Evolutionary conservation across 2,888 invertebrate genomes (phyloP).

Genomic region (Aphidius colemani): DNA sequence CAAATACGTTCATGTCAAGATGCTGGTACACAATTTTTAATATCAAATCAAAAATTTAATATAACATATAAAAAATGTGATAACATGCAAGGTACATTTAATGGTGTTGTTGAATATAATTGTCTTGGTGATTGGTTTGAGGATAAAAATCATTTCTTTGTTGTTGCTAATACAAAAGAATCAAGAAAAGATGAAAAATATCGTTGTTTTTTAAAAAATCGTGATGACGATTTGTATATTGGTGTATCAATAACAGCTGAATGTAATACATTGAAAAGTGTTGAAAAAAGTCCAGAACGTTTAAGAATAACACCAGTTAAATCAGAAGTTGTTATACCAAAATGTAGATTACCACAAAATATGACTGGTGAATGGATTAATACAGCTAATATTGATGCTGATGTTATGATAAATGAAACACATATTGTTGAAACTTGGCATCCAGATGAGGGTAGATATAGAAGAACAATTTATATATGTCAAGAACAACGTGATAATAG

Average conservation of each 20-base stretch:
- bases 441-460: slow-evolving; percentile 87
- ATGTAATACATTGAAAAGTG: slow-evolving; percentile 89
- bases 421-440: slow-evolving; percentile 95
- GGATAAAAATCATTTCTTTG: slow-evolving; percentile 94
- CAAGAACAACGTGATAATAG: slow-evolving; percentile 88
- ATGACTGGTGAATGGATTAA: slow-evolving; percentile 96
- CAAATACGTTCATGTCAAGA: slow-evolving; percentile 93
- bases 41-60: slow-evolving; percentile 95
- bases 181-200: slow-evolving; percentile 94
- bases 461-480: slow-evolving; percentile 91
- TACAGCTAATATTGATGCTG: slow-evolving; percentile 95
- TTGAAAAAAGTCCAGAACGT: slow-evolving; percentile 91
- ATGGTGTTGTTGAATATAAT: slow-evolving; percentile 89
- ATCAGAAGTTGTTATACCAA: slow-evolving; percentile 86
- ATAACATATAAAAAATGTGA: slow-evolving; percentile 90
- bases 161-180: slow-evolving; percentile 95
- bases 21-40: slow-evolving; percentile 92
- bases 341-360: slow-evolving; percentile 91
- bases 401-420: slow-evolving; percentile 91
- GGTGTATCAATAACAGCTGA: slow-evolving; percentile 93
- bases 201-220: slow-evolving; percentile 90
- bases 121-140: slow-evolving; percentile 96
- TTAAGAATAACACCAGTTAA: slow-evolving; percentile 85
- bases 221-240: slow-evolving; percentile 90
- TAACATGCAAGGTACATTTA: slow-evolving; percentile 88